Evolutionary conservation across 2,888 invertebrate genomes (phyloP), one percentile per base, ranked within the genome.

Genomic region (Emmelina monodactyla): DNA sequence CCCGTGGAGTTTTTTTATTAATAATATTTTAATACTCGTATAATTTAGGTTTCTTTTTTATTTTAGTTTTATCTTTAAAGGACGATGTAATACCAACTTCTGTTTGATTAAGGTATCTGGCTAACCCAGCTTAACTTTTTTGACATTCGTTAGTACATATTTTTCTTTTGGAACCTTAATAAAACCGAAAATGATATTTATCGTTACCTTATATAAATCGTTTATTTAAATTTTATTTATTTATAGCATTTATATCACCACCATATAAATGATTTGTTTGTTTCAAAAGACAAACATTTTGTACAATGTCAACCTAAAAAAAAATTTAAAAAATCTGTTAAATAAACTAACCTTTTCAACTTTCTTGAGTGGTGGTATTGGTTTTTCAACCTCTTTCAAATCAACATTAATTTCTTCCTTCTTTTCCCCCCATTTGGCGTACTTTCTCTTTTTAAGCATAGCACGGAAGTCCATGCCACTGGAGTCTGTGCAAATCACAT

Each of bases 391-490:
- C 78, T 94, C 93, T 72, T 97, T 97, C 40, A 97, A 85, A 53
- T 94, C 91, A 48, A 93, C 94, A 66, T 97, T 93, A 22, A 91
- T 91, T 54, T 96, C 95, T 34, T 89, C 91, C 50, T 97, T 91
- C 49, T 94, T 91, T 68, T 89, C 88, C 41, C 85, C 92, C 94
- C 94, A 95, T 84, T 94, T 92, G 55, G 91, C 91, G 69, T 95
- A 95, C 78, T 93, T 94, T 58, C 94, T 88, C 83, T 95, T 97
- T 79, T 96, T 97, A 53, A 99, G 84, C 91, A 98, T 91, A 43
- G 96, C 89, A 78, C 99, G 89, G 91, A 98, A 99, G 81, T 99
- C 99, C 91, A 98, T 92, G 49, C 96, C 96, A 78, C 95, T 95
- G 45, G 97, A 88, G 82, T 96, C 97, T 92, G 42, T 31, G 37